Conservation (phyloP, 2,888 invertebrate genomes). For the Drosophila subquinaria region DNA sequence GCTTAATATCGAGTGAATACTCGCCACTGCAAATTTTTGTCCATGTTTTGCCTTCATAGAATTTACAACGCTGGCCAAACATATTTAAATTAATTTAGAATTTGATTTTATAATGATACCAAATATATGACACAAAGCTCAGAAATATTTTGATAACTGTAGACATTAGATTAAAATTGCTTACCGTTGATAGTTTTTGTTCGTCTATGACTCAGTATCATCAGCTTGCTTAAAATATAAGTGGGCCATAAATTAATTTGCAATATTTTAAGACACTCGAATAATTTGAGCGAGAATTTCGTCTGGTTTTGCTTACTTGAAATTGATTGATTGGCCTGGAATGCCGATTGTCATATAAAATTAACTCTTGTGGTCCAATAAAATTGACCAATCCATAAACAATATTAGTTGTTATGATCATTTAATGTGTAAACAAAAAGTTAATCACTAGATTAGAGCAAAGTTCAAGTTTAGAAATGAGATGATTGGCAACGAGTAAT, state of each 20-base stretch:
- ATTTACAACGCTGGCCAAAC: slow-evolving; percentile 11
- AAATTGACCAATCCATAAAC: background rate
- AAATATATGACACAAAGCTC: background rate
- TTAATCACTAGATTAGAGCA: background rate
- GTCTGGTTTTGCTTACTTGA: background rate
- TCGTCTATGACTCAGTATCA: background rate
- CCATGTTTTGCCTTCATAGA: slow-evolving; percentile 13
- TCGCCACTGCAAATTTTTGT: slow-evolving; percentile 4
- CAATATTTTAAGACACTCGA: slow-evolving; percentile 1
- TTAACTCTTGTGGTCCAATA: background rate
- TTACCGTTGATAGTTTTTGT: background rate
- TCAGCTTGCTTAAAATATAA: background rate
- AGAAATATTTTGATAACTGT: background rate
- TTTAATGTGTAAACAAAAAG: slow-evolving; percentile 1
- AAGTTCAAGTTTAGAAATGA: slow-evolving; percentile 2
- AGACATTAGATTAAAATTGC: background rate
- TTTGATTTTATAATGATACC: background rate
- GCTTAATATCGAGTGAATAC: background rate
- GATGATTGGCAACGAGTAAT: slow-evolving; percentile 7
- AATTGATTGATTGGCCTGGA: slow-evolving; percentile 3
- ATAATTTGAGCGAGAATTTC: background rate
- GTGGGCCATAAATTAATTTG: background rate
- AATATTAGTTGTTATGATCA: background rate
- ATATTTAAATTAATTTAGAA: background rate
- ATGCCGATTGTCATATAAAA: background rate